Conservation (phyloP, 2,113 vertebrate genomes). For the Xerus inauris region DNA sequence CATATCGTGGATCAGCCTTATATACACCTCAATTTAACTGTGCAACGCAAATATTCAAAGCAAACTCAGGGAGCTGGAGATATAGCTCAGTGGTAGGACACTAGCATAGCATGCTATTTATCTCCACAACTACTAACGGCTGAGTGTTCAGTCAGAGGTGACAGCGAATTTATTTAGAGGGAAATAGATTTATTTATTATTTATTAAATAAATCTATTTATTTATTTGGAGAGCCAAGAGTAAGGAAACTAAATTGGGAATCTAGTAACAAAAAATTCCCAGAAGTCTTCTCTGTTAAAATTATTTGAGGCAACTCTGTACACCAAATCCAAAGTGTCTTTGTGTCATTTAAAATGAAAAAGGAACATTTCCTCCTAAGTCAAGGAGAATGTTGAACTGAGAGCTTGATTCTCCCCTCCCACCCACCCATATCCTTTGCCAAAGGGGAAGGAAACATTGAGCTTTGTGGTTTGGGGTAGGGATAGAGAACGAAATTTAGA, state of each 20-base stretch:
- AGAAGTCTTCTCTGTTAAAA: background rate
- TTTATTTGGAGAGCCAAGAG: too few species aligned
- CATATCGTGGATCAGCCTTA: background rate
- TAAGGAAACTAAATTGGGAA: conserved; percentile 27
- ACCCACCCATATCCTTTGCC: background rate
- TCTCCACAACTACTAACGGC: background rate
- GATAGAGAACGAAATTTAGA: background rate
- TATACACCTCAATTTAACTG: background rate
- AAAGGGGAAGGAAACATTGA: background rate
- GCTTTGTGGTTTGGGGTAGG: background rate
- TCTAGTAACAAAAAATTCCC: background rate
- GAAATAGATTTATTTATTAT: too few species aligned
- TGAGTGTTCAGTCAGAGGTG: background rate
- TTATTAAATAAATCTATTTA: too few species aligned
- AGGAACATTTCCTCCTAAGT: conserved; percentile 71
- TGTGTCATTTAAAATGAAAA: conserved; percentile 74
- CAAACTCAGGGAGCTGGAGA: background rate
- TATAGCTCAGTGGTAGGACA: background rate
- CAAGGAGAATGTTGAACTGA: conserved; percentile 40
- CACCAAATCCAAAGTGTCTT: conserved; percentile 41
- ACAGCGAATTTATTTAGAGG: background rate
- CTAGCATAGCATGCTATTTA: background rate
- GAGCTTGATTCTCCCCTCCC: background rate
- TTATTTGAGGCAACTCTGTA: conserved; percentile 46
- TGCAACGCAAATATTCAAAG: conserved; percentile 5